These are phyloP conservation scores for Plagodis pulveraria DNA, from an alignment of 2,888 invertebrate genomes.

Conservation along the genomic window DNA sequence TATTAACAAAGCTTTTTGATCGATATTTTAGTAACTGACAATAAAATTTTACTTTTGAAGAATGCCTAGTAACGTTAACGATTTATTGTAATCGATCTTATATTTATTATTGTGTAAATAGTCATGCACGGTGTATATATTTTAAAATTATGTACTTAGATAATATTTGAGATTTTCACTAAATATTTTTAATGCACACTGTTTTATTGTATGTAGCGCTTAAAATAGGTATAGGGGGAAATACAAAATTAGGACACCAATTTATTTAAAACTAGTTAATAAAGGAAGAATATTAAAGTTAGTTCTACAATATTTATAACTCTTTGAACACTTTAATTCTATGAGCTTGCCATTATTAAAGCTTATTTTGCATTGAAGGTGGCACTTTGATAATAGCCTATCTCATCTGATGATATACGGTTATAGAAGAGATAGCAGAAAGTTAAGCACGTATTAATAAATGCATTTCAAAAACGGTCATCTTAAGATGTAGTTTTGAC, in stretches of 20 bases:
- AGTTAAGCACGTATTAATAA: too few species aligned
- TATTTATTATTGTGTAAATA: constrained; percentile 45
- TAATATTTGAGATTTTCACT: constrained; percentile 7
- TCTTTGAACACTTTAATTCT: constrained; percentile 40
- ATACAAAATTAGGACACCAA: neutral
- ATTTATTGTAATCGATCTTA: neutral
- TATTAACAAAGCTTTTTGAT: constrained; percentile 13
- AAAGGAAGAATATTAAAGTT: neutral
- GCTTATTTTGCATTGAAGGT: constrained; percentile 7
- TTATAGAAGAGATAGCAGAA: too few species aligned
- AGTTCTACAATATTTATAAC: neutral
- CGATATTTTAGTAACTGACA: constrained; percentile 28
- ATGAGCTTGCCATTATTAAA: constrained; percentile 33
- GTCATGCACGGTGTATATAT: constrained; percentile 41
- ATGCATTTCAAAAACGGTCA: too few species aligned
- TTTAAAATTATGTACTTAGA: constrained; percentile 15
- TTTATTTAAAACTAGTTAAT: neutral
- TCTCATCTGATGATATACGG: too few species aligned
- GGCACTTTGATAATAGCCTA: neutral
- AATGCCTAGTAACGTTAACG: constrained; percentile 22
- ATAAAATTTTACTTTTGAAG: constrained; percentile 22
- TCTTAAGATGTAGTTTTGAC: too few species aligned
- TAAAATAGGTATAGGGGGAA: neutral
- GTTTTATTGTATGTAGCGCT: constrained; percentile 3
- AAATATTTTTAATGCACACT: neutral